Base-by-base conservation (phyloP, 2,888 invertebrate genomes). In the Cheilosia vernalis region DNA sequence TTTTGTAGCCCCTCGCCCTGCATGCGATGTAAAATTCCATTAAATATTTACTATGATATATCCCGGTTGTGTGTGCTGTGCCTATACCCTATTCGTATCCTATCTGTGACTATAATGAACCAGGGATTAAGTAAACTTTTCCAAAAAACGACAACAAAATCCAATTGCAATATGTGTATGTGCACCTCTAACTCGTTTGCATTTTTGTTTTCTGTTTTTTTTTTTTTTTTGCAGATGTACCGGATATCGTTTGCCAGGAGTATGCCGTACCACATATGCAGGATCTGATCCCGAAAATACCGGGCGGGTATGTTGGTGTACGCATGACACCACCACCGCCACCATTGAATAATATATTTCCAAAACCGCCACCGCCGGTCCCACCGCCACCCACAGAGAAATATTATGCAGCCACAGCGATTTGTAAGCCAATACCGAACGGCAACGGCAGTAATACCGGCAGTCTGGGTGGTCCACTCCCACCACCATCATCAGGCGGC, bases 361-460 rank as follows among this genome's bases (percentile, higher is more conserved):
- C 93, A 53, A 92, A 93, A 90, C 94, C 94, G 86, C 94, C 94
- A 88, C 94, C 94, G 70, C 94, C 94, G 85, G 93, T 94, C 83
- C 95, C 95, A 72, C 95, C 95, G 67, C 95, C 95, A 79, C 94
- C 95, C 53, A 94, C 94, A 77, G 94, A 95, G 91, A 94, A 94
- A 91, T 95, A 95, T 92, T 95, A 95, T 92, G 95, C 95, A 87
- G 94, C 95, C 88, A 94, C 95, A 86, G 95, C 95, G 92, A 94
- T 95, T 89, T 93, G 93, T 90, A 93, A 94, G 89, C 89, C 91
- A 86, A 88, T 89, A 87, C 88, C 90, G 30, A 89, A 89, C 82
- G 88, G 90, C 70, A 87, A 81, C 42, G 9, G 30, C 30, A 80
- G 80, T 51, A 74, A 74, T 24, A 83, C 79, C n/a, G 74, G 64